These are phyloP conservation scores for Heteromurus nitidus DNA, from an alignment of 2,888 invertebrate species.

Conservation along the genomic window DNA sequence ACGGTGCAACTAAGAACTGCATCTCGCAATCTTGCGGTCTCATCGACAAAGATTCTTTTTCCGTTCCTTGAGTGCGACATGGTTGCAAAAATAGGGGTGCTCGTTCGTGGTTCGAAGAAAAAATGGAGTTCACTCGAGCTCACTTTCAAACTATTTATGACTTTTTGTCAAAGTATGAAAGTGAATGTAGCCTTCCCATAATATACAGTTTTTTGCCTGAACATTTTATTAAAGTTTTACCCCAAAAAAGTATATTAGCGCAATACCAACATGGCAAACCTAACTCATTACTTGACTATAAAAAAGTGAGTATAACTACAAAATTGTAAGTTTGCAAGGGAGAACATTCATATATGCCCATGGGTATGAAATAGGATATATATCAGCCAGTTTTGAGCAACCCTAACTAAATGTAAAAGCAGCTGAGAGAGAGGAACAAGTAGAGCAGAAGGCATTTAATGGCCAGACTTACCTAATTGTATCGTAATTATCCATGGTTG, in stretches of 20 bases:
- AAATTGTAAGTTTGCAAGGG: neutral
- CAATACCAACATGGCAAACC: neutral
- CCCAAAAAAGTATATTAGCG: neutral
- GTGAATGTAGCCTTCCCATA: neutral
- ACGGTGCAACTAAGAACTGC: no score
- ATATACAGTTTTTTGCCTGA: neutral
- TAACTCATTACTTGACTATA: neutral
- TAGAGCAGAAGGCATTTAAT: slow-evolving; percentile 43
- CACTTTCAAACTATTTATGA: no score
- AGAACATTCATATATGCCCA: neutral
- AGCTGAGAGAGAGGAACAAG: slow-evolving; percentile 23
- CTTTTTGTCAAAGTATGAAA: slow-evolving; percentile 1
- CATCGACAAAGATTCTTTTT: no score
- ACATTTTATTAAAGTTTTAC: neutral
- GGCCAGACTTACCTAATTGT: slow-evolving; percentile 41
- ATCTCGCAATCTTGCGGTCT: neutral
- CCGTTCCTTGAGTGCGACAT: no score
- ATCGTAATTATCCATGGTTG: slow-evolving; percentile 35
- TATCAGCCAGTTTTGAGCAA: slow-evolving; percentile 22
- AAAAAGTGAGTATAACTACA: neutral
- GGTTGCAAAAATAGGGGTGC: neutral
- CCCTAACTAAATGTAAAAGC: slow-evolving; percentile 16
- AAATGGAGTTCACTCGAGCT: neutral
- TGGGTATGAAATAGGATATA: neutral
- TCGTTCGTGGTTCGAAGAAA: neutral